These are phyloP conservation scores for Eriocheir sinensis DNA, from an alignment of 1,140 invertebrate genomes.

Conservation along the genomic window DNA sequence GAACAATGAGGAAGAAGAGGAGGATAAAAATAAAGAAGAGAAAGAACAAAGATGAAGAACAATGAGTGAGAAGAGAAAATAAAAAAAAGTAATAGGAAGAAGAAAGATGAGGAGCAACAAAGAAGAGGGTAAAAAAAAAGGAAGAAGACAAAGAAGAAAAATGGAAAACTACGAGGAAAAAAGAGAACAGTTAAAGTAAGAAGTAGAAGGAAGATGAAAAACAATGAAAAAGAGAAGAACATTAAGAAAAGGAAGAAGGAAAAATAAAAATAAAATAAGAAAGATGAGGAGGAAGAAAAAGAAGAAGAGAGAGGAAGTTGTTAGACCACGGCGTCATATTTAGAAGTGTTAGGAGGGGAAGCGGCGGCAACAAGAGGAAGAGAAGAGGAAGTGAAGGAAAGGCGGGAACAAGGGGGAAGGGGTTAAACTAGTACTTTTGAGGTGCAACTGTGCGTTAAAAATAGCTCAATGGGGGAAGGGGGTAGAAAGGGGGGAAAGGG, in stretches of 20 bases:
- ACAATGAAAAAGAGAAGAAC: background rate
- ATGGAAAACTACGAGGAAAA: background rate
- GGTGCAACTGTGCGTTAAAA: background rate
- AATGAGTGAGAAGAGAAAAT: no score
- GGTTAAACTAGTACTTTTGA: background rate
- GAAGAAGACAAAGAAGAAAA: background rate
- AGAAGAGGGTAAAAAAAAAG: background rate
- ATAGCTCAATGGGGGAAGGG: background rate
- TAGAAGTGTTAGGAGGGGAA: background rate
- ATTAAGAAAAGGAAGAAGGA: background rate
- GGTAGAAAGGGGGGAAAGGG: background rate
- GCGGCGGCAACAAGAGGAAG: background rate
- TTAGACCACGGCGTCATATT: no score
- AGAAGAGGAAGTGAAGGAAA: constrained; percentile 1
- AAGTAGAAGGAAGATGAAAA: background rate
- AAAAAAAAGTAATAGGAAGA: background rate
- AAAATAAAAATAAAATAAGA: background rate
- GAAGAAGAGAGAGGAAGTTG: background rate
- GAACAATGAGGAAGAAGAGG: background rate
- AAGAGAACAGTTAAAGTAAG: no score
- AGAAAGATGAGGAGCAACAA: background rate
- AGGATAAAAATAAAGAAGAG: background rate
- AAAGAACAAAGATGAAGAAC: background rate
- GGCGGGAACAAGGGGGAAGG: background rate
- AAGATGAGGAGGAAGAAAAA: background rate